Evolutionary conservation across 1,140 invertebrate species (phyloP).

Genomic region (Drosophila jambulina): DNA sequence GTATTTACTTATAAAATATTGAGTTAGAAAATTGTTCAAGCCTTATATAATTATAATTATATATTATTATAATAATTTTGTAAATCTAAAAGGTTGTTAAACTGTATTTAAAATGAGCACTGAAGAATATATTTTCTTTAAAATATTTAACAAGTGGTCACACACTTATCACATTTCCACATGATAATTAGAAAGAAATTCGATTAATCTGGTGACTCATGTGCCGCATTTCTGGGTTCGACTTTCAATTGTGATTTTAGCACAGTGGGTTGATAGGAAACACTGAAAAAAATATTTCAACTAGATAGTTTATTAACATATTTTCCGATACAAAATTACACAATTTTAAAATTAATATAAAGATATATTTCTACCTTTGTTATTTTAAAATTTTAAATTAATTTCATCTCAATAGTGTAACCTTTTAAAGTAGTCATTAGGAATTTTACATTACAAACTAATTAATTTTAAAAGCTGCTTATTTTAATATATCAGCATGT

Average conservation of each 20-base stretch:
- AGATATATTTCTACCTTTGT: no score
- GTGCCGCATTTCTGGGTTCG: neutral
- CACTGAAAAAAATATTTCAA: neutral
- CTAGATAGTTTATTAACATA: no score
- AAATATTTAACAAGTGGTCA: neutral
- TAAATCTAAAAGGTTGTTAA: neutral
- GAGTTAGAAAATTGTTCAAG: neutral
- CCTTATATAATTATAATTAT: neutral
- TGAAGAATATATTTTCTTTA: neutral
- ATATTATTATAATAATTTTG: no score
- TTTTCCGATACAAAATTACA: no score
- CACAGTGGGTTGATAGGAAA: neutral
- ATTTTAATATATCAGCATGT: no score
- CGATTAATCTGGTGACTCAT: conserved; percentile 30
- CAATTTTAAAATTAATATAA: no score
- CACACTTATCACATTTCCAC: conserved; percentile 1
- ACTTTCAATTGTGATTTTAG: neutral
- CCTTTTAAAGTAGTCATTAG: no score
- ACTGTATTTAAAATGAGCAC: neutral
- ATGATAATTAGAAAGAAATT: conserved; percentile 17
- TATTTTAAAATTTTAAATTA: no score
- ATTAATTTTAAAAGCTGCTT: no score
- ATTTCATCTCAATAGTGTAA: no score
- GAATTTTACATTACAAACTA: no score
- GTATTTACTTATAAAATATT: neutral